Percentiles rank a stretch among this genome's conserved stretches.
phyloP scores from a whole-genome alignment of 1,140 invertebrate genomes.

The Ridgeia piscesae region DNA sequence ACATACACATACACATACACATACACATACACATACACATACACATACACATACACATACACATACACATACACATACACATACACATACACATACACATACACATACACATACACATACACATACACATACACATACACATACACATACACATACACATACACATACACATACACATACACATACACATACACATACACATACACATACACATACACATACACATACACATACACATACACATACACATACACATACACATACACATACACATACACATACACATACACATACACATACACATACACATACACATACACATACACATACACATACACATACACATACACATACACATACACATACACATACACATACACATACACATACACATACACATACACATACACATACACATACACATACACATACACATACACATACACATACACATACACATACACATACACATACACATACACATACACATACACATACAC shows the following conservation, averaged over 20 bases:
- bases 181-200: too few species aligned
- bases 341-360: conserved; percentile 18
- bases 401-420: background rate
- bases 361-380: background rate
- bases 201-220: too few species aligned
- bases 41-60: background rate
- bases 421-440: background rate
- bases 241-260: too few species aligned
- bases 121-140: too few species aligned
- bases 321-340: conserved; percentile 16
- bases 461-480: too few species aligned
- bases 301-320: conserved; percentile 12
- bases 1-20: conserved; percentile 19
- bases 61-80: background rate
- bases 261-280: background rate
- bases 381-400: background rate
- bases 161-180: background rate
- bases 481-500: background rate
- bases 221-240: too few species aligned
- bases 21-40: conserved; percentile 16
- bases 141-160: background rate
- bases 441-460: too few species aligned
- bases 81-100: background rate
- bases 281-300: background rate
- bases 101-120: background rate